Evolutionary conservation across 35 echinoderm and acorn worm genomes (phyloP).

Genomic region (Hemicentrotus pulcherrimus): DNA sequence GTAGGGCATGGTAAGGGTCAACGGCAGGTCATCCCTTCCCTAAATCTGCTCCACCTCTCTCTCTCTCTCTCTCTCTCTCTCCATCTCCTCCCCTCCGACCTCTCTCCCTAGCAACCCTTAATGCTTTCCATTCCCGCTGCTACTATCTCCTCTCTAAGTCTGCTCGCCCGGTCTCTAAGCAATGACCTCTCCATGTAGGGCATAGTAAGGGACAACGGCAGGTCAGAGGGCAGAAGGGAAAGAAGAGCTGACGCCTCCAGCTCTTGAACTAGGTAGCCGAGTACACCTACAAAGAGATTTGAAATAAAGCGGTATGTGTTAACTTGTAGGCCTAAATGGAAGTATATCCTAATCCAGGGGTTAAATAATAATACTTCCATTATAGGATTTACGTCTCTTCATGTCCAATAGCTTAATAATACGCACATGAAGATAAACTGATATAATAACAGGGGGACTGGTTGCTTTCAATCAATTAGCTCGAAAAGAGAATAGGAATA

Average conservation of each 20-base stretch:
- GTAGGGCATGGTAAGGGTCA: conserved; percentile 17
- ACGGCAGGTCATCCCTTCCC: not conserved
- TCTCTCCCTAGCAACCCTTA: not conserved
- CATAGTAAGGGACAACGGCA: conserved; percentile 31
- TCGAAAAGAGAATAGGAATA: too few relatives aligned
- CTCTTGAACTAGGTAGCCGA: conserved; percentile 40
- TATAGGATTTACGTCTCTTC: too few relatives aligned
- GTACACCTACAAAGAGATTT: conserved; percentile 14
- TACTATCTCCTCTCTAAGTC: conserved; percentile 1
- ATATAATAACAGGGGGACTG: too few relatives aligned
- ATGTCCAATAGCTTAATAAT: too few relatives aligned
- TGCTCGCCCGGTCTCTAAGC: conserved; percentile 20
- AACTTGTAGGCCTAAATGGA: too few relatives aligned
- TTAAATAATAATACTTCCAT: too few relatives aligned
- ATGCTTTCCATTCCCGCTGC: conserved; percentile 22
- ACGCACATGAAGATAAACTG: too few relatives aligned
- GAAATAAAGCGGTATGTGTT: too few relatives aligned
- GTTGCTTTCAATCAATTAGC: too few relatives aligned
- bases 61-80: not conserved
- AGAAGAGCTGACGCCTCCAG: not conserved
- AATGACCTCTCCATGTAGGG: conserved; percentile 40
- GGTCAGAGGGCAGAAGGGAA: not conserved
- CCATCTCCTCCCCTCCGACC: not conserved
- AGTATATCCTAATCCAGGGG: too few relatives aligned
- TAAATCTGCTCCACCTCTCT: too few relatives aligned